Evolutionary conservation across 2,888 invertebrate genomes (phyloP).

Genomic region (Lysandra coridon): DNA sequence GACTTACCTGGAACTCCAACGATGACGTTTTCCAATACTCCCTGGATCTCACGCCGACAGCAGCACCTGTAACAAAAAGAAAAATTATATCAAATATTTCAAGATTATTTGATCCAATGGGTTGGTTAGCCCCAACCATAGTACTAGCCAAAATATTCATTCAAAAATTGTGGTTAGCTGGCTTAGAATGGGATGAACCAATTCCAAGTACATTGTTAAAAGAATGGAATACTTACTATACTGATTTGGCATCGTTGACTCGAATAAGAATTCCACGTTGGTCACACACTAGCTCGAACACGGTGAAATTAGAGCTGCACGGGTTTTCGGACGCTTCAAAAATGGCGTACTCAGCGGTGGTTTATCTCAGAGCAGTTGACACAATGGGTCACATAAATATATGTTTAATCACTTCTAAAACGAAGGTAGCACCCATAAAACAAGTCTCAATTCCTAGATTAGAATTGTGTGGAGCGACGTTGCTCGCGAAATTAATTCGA

Average conservation of each 20-base stretch:
- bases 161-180: background rate
- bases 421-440: conserved; percentile 34
- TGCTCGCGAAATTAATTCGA: conserved; percentile 29
- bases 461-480: conserved; percentile 31
- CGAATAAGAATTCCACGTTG: conserved; percentile 29
- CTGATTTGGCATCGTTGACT: conserved; percentile 19
- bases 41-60: conserved; percentile 29
- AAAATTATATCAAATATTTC: conserved; percentile 42
- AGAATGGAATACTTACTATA: conserved; percentile 3
- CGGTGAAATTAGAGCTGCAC: conserved; percentile 1
- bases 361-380: conserved; percentile 27
- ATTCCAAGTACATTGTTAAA: background rate
- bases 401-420: conserved; percentile 33
- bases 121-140: conserved; percentile 43
- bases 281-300: conserved; percentile 4
- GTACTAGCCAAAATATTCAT: conserved; percentile 34
- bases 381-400: conserved; percentile 20
- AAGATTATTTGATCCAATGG: conserved; percentile 44
- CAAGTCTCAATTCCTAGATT: conserved; percentile 33
- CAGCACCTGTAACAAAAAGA: conserved; percentile 40
- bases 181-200: background rate
- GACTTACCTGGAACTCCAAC: conserved; percentile 43
- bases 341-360: conserved; percentile 28
- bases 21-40: conserved; percentile 42
- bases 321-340: background rate